Evolutionary conservation across 1,140 invertebrate species (phyloP), one percentile per base, ranked within the genome.

Genomic region (Drosophila malerkotliana): DNA sequence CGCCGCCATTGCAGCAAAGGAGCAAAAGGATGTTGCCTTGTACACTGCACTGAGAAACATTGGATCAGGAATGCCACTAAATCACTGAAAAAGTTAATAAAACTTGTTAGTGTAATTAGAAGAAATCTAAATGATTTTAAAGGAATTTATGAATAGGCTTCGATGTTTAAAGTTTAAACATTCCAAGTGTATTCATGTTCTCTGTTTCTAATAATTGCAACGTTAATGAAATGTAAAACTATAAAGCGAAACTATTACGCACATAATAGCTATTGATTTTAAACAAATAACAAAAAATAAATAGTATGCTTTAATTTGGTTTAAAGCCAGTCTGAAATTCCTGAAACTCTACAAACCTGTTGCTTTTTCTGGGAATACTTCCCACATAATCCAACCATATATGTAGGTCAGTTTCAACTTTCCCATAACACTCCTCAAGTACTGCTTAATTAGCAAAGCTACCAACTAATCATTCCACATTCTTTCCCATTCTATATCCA

Each of bases 391-490:
- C 32, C 52, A 18, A 55, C 21, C 51, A 48, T 54, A 28, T 53
- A 48, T 54, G 30, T 53, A 32, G 71, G 60, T 74, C 71, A 74
- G 66, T 52, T 75, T 26, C 8, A 26, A 9, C 8, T 15, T 32
- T 9, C 34, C 14, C 34, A 14, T 1, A 14, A 3, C 39, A 2
- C 34, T 71, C 56, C 69, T 87, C 53, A 59, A 85, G 73, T 74
- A 51, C 60, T 60, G 57, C 39, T 79, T 82, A 87, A 85, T 85
- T 85, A 81, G 78, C 66, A 63, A 85, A 74, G 30, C 82, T 78
- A 64, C 82, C 67, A 72, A 75, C 76, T 68, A 78, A 81, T 87
- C 73, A 78, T 61, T 80, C 47, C 61, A 52, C 63, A 67, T 45
- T 52, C 60, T 53, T 64, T 18, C 60, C 30, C 48, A 52, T 55